Base-by-base conservation (phyloP, 1,140 invertebrate genomes). In the Drosophila ananassae region DNA sequence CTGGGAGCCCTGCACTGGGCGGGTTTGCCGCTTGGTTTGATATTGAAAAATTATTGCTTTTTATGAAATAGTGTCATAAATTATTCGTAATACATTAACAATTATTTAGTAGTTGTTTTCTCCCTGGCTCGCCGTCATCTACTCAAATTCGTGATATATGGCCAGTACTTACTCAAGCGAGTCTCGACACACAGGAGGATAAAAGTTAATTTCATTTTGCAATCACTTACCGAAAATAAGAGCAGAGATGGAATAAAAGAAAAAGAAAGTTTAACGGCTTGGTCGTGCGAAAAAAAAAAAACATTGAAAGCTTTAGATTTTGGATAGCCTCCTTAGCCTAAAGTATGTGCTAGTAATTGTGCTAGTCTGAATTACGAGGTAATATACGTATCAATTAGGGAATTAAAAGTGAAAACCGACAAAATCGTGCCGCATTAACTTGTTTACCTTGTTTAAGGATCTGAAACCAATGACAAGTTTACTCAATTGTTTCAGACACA, bases 21-120 rank as follows among this genome's bases (percentile, higher is more conserved):
- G 67, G 51, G 74, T 76, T 78, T 81, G 84, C 79, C 78, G 82
- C 82, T 81, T 78, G 62, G 82, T 83, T 87, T 87, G 82, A 87
- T 87, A 87, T 87, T 89, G 83, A 87, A 87, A 87, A 87, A 87
- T 87, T 87, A 87, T 87, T 87, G 83, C 83, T 87, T 87, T 87
- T 83, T 87, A 89, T 87, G 83, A 87, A 87, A 87, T 83, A 79
- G 83, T 87, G 83, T 61, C 83, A 87, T 87, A 87, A 87, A 87
- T 87, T 87, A 87, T 87, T 87, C 83, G 83, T 87, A 89, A 89
- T 89, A 87, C 83, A 87, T 87, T 87, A 87, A 87, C 83, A 87
- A 87, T 89, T 87, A 89, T 89, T 87, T 87, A 89, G 72, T 89
- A 83, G 72, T 87, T 87, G 79, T 89, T 87, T 82, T 85, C 61